Percentiles rank a stretch among this genome's conserved stretches.
phyloP scores from a whole-genome alignment of 2,797 vertebrate species.

The Syngnathus acus region DNA sequence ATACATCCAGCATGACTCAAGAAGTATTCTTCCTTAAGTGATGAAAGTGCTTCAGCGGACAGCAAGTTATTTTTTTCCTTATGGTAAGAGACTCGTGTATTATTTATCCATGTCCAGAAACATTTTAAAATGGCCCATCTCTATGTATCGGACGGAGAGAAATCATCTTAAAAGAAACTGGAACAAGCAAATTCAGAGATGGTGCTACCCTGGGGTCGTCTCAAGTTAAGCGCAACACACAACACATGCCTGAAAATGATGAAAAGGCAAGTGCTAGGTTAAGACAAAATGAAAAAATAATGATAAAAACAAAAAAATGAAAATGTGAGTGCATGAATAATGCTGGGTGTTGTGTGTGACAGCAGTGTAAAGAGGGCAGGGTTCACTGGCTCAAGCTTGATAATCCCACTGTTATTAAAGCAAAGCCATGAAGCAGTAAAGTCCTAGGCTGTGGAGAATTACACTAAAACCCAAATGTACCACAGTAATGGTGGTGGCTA shows the following conservation, averaged over 20 bases:
- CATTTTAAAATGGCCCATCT: conserved; percentile 2
- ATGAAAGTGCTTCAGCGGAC: conserved; percentile 2
- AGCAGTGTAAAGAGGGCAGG: conserved; percentile 19
- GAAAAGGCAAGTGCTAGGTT: conserved; percentile 9
- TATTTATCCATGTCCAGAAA: conserved; percentile 4
- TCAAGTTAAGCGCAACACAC: not conserved
- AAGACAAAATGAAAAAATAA: not conserved
- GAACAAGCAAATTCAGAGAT: too few relatives aligned
- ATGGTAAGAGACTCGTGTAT: conserved; percentile 5
- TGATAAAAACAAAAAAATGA: not conserved
- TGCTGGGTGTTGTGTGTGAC: conserved; percentile 10
- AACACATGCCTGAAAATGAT: conserved; percentile 6
- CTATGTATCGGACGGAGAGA: not conserved
- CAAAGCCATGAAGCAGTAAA: conserved; percentile 39
- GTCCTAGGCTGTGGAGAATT: conserved; percentile 35
- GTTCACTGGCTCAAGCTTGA: conserved; percentile 38
- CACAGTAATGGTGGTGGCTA: not conserved
- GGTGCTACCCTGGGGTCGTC: too few relatives aligned
- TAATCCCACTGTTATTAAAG: conserved; percentile 60
- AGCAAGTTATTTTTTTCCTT: not conserved
- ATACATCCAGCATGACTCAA: not conserved
- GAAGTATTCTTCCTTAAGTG: not conserved
- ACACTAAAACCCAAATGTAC: conserved; percentile 35
- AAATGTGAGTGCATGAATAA: conserved; percentile 16
- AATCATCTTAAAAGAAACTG: conserved; percentile 5